Evolutionary conservation across 2,888 invertebrate genomes (phyloP).

Genomic region (Lissocephala sabroskyi): DNA sequence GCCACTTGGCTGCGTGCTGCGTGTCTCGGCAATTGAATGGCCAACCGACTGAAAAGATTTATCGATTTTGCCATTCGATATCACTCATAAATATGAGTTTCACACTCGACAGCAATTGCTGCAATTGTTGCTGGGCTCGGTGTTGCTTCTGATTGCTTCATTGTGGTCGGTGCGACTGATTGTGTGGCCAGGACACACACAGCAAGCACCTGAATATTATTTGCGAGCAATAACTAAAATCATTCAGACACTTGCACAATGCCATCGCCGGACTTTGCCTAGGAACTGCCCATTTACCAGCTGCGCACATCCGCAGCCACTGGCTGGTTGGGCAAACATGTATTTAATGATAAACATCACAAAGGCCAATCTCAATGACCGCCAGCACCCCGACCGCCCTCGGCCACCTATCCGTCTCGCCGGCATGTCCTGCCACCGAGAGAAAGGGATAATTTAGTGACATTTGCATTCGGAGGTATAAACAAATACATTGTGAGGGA

Average conservation of each 20-base stretch:
- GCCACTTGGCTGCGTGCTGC: no score
- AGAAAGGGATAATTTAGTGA: conserved; percentile 30
- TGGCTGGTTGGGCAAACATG: conserved; percentile 27
- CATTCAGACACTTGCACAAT: not conserved
- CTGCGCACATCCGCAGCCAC: not conserved
- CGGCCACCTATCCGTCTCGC: no score
- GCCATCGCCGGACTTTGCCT: no score
- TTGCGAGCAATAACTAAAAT: conserved; percentile 42
- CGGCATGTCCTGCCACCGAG: not conserved
- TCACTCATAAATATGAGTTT: conserved; percentile 47
- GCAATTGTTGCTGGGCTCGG: conserved; percentile 41
- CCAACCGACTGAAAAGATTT: not conserved
- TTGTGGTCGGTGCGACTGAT: conserved; percentile 37
- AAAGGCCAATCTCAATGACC: conserved; percentile 32
- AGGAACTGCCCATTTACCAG: no score
- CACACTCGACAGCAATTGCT: conserved; percentile 37
- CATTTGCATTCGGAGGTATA: conserved; percentile 33
- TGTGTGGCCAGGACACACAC: conserved; percentile 26
- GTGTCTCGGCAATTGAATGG: not conserved
- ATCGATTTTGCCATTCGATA: no score
- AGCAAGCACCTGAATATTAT: conserved; percentile 36
- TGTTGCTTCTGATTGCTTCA: conserved; percentile 44
- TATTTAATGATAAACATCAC: conserved; percentile 52
- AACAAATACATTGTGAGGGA: conserved; percentile 17
- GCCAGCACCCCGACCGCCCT: not conserved